Conservation (phyloP, 2,113 vertebrate species). For the Heloderma charlesbogerti region DNA sequence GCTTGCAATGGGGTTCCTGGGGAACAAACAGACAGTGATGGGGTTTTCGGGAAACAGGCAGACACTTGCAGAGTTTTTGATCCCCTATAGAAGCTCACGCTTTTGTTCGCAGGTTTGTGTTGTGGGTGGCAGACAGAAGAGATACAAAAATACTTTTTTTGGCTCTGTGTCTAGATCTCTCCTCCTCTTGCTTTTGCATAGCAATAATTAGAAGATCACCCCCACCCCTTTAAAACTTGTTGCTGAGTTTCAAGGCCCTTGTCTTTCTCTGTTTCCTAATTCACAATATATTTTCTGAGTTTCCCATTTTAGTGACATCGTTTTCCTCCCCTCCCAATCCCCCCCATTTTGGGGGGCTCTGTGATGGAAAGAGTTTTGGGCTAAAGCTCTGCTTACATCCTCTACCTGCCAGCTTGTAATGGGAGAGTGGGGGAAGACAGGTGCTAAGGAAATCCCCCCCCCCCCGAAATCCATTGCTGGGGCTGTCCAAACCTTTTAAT, state of each 20-base stretch:
- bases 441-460: background rate
- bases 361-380: background rate
- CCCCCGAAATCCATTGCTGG: no score
- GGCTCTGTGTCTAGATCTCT: no score
- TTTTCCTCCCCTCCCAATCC: no score
- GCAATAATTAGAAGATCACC: background rate
- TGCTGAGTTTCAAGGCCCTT: background rate
- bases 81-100: background rate
- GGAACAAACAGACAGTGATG: background rate
- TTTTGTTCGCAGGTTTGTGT: background rate
- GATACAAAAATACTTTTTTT: background rate
- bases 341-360: background rate
- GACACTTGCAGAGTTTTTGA: no score
- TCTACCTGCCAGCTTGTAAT: background rate
- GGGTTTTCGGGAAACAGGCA: background rate
- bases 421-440: background rate
- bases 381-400: background rate
- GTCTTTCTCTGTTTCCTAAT: background rate
- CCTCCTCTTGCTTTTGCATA: background rate
- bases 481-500: background rate
- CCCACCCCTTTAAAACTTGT: background rate
- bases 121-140: background rate
- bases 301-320: background rate
- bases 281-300: background rate
- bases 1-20: background rate